Evolutionary conservation across 1,140 invertebrate genomes (phyloP).

Genomic region (Megalonaias nervosa): DNA sequence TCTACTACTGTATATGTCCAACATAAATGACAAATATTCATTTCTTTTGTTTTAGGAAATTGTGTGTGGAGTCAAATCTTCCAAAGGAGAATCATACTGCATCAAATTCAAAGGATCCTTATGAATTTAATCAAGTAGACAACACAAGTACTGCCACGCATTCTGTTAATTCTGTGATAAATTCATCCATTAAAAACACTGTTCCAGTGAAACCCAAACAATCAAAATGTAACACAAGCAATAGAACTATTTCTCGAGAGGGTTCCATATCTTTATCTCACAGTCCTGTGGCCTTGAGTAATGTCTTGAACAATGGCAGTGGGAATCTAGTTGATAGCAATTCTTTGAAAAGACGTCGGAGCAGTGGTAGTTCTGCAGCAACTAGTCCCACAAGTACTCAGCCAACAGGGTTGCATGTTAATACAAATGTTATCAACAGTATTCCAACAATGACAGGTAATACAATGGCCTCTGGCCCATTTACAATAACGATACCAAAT

Average conservation of each 20-base stretch:
- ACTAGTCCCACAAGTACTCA: constrained; percentile 29
- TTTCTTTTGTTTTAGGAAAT: constrained; percentile 57
- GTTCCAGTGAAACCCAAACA: constrained; percentile 14
- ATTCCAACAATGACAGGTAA: constrained; percentile 21
- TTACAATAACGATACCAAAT: constrained; percentile 61
- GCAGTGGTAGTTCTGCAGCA: constrained; percentile 34
- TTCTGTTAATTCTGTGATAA: constrained; percentile 37
- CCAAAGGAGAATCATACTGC: constrained; percentile 58
- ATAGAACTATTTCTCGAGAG: no score
- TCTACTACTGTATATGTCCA: no score
- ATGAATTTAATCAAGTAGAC: constrained; percentile 63
- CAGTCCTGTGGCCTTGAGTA: no score
- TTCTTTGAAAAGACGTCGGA: constrained; percentile 47
- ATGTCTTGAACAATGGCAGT: no score
- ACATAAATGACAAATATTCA: not conserved
- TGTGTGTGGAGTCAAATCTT: constrained; percentile 66
- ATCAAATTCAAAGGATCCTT: constrained; percentile 61
- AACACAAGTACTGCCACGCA: constrained; percentile 31
- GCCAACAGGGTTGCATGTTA: constrained; percentile 12
- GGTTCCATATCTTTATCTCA: no score
- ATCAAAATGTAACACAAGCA: constrained; percentile 3
- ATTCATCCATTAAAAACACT: constrained; percentile 20
- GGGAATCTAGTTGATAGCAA: no score
- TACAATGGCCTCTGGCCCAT: constrained; percentile 38
- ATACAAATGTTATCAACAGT: constrained; percentile 10